Evolutionary conservation across 2,888 invertebrate genomes (phyloP).

Genomic region (Sinodicranocentrus sp.): DNA sequence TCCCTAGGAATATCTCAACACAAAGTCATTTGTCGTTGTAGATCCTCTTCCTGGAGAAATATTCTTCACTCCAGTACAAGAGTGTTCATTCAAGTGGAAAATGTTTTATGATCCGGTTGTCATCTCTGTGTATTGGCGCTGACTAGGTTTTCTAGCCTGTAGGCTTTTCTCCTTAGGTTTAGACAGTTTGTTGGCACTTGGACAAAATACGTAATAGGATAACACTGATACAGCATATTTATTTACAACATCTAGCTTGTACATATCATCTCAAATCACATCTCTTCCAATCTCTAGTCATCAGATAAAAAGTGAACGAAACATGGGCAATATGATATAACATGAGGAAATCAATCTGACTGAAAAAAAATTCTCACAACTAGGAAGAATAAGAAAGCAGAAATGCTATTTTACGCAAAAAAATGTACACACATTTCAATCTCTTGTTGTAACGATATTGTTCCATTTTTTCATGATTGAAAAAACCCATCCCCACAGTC

Average conservation of each 20-base stretch:
- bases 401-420: neutral
- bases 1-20: no score
- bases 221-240: slow-evolving; percentile 18
- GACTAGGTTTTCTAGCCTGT: neutral
- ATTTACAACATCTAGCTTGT: slow-evolving; percentile 8
- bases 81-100: slow-evolving; percentile 8
- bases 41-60: no score
- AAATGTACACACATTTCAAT: slow-evolving; percentile 1
- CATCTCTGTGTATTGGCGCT: neutral
- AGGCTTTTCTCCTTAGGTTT: slow-evolving; percentile 10
- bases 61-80: neutral
- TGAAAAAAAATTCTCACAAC: no score
- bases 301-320: neutral
- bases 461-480: slow-evolving; percentile 12
- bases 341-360: neutral
- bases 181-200: slow-evolving; percentile 18
- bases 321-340: neutral
- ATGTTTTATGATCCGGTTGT: slow-evolving; percentile 27
- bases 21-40: slow-evolving; percentile 15
- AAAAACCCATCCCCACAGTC: slow-evolving; percentile 4
- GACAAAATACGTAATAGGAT: slow-evolving; percentile 19
- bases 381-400: no score
- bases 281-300: neutral
- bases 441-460: neutral
- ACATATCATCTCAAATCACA: slow-evolving; percentile 2